Base-by-base conservation (phyloP, 2,113 vertebrate species). In the Camelus bactrianus region DNA sequence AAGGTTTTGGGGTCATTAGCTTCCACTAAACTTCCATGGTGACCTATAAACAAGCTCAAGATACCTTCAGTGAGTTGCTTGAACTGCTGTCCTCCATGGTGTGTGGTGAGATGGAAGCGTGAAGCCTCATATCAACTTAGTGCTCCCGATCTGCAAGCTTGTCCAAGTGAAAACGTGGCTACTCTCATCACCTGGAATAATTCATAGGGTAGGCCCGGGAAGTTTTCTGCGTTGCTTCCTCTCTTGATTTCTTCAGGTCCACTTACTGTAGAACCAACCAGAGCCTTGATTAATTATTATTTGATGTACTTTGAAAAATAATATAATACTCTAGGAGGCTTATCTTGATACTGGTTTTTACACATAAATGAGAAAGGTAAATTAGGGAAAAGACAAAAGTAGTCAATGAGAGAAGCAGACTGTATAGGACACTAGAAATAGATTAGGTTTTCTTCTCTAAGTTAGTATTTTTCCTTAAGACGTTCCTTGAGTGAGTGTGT, bases 1-100 rank as follows among this genome's bases (percentile, higher is more conserved):
- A 95, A 97, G 38, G 75, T 94, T 95, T 96, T 26, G 65, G 75
- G 77, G 58, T 88, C 82, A 91, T 89, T 97, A 95, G 89, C 92
- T 96, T 97, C 50, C 58, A 65, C 91, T 89, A 93, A 89, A 91
- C 73, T 81, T 86, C 80, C 48, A 38, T 38, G 24, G 73, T 94
- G 89, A 94, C 50, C n/a, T 58, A 64, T 73, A 54, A 82, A 15
- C 7, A 79, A 86, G 79, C 91, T 94, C 87, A 93, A 95, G 86
- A 93, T 91, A 94, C 22, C 75, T 87, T 75, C 56, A 95, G 62
- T 26, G 30, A 89, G 52, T 91, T 70, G 17, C 69, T 30, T 87
- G 54, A 67, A 82, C 46, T 89, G 17, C 13, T 9, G 11, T 95
- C 58, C 77, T 95, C 32, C 65, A 4, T 73, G 32, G 6, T 81